Evolutionary conservation across 1,140 invertebrate species (phyloP).

Genomic region (Reticulitermes speratus): DNA sequence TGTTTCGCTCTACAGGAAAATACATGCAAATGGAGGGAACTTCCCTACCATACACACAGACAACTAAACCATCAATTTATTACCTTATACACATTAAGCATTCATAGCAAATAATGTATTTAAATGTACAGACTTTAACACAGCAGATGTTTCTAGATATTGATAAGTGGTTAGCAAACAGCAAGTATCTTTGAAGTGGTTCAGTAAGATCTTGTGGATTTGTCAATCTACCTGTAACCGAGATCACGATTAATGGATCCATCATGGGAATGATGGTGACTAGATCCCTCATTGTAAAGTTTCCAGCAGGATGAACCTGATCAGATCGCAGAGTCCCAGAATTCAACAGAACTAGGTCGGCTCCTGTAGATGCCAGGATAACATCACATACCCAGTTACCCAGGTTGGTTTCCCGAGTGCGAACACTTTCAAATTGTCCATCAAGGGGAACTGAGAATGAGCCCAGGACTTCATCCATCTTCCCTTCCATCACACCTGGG

Average conservation of each 20-base stretch:
- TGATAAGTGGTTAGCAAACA: too few relatives aligned
- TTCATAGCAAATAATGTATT: too few relatives aligned
- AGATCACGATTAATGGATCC: slow-evolving; percentile 76
- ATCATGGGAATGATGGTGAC: slow-evolving; percentile 80
- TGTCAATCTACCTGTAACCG: slow-evolving; percentile 50
- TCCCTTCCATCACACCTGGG: slow-evolving; percentile 72
- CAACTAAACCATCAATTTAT: too few relatives aligned
- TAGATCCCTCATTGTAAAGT: slow-evolving; percentile 80
- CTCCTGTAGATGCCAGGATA: slow-evolving; percentile 76
- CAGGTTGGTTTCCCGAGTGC: slow-evolving; percentile 83
- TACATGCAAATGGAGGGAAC: too few relatives aligned
- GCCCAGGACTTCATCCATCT: slow-evolving; percentile 80
- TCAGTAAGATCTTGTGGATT: too few relatives aligned
- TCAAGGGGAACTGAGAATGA: slow-evolving; percentile 79
- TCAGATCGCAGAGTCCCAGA: slow-evolving; percentile 85
- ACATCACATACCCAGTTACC: slow-evolving; percentile 91
- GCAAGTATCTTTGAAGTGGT: too few relatives aligned
- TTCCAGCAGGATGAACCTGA: slow-evolving; percentile 53
- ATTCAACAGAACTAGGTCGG: slow-evolving; percentile 82
- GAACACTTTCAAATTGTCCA: slow-evolving; percentile 74
- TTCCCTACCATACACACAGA: too few relatives aligned
- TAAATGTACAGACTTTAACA: too few relatives aligned
- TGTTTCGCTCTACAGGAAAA: too few relatives aligned
- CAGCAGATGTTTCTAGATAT: too few relatives aligned
- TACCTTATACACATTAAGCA: too few relatives aligned